Evolutionary conservation across 2,888 invertebrate species (phyloP).

Genomic region (Cataglyphis albicans): DNA sequence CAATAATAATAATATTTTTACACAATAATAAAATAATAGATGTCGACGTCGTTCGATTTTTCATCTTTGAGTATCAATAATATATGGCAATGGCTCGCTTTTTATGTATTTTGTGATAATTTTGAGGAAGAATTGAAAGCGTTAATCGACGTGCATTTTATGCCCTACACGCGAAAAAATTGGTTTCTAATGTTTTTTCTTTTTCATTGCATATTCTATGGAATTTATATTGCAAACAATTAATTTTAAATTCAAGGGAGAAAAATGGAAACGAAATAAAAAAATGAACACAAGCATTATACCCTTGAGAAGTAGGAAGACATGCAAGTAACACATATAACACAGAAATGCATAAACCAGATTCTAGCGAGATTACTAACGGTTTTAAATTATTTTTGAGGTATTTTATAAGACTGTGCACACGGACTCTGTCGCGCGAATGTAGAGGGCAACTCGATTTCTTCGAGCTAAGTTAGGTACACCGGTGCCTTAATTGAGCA

Average conservation of each 20-base stretch:
- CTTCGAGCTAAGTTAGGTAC: conserved; percentile 71
- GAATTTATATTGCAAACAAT: conserved; percentile 21
- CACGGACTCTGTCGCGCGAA: conserved; percentile 62
- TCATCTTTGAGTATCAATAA: conserved; percentile 20
- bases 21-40: conserved; percentile 34
- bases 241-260: conserved; percentile 25
- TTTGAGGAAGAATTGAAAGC: conserved; percentile 35
- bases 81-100: conserved; percentile 39
- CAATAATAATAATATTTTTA: conserved; percentile 42
- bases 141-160: conserved; percentile 50
- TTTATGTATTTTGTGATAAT: conserved; percentile 53
- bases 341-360: conserved; percentile 1
- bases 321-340: background rate
- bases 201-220: conserved; percentile 40
- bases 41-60: background rate
- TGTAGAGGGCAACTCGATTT: conserved; percentile 65
- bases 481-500: conserved; percentile 76
- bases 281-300: conserved; percentile 20
- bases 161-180: conserved; percentile 56
- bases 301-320: conserved; percentile 38
- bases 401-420: conserved; percentile 67
- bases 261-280: conserved; percentile 30
- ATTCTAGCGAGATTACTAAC: background rate
- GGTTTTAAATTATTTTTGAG: conserved; percentile 34
- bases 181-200: conserved; percentile 54